phyloP scores from a whole-genome alignment of 23 tunicate genomes.

The Trididemnum clinides region DNA sequence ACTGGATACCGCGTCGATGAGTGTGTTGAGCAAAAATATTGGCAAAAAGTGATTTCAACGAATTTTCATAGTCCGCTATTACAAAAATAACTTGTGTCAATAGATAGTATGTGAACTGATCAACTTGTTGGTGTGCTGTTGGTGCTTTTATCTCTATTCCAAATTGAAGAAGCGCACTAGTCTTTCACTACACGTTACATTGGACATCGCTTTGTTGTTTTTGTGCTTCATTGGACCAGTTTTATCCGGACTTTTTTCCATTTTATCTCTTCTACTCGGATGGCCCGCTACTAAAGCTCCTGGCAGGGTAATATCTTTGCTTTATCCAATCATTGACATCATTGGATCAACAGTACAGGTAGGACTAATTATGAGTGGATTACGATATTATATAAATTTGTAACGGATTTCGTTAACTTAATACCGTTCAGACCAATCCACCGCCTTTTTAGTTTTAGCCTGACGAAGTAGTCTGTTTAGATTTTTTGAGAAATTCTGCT shows the following conservation, averaged over 20 bases:
- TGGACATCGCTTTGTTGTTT: not conserved
- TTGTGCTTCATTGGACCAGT: slow-evolving; percentile 4
- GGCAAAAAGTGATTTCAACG: no score
- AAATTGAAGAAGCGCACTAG: not conserved
- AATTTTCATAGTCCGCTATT: no score
- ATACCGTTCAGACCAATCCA: no score
- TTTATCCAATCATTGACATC: not conserved
- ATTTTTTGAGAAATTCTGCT: no score
- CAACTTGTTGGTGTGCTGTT: not conserved
- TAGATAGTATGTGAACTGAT: not conserved
- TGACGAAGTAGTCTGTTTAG: no score
- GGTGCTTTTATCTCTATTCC: not conserved
- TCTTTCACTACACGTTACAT: no score
- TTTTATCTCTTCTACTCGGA: not conserved
- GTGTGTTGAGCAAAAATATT: no score
- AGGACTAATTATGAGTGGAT: no score
- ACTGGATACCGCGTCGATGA: no score
- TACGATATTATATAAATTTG: no score
- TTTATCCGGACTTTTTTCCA: not conserved
- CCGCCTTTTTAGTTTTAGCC: no score
- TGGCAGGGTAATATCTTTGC: not conserved
- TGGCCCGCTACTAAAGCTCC: not conserved
- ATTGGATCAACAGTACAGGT: not conserved
- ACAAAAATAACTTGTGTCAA: not conserved
- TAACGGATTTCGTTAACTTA: no score